Conservation (phyloP, 2,797 vertebrate species). For the Gymnodraco acuticeps region DNA sequence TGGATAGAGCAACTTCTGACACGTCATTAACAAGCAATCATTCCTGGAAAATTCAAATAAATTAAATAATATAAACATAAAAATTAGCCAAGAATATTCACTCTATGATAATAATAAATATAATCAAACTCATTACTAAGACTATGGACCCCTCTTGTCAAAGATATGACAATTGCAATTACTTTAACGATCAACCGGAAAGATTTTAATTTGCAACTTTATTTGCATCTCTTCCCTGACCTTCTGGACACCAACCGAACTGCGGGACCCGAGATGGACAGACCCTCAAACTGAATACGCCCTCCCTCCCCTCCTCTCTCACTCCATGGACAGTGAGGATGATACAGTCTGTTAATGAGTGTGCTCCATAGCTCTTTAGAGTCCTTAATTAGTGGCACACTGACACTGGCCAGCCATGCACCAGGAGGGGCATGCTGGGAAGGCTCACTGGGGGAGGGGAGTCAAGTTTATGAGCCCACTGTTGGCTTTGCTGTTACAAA, state of each 20-base stretch:
- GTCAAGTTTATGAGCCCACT: conserved; percentile 36
- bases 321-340: conserved; percentile 73
- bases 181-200: neutral
- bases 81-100: neutral
- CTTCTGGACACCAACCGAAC: conserved; percentile 65
- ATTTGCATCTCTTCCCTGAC: conserved; percentile 30
- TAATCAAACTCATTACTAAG: neutral
- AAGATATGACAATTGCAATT: neutral
- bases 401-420: conserved; percentile 62
- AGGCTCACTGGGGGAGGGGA: conserved; percentile 43
- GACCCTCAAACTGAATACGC: conserved; percentile 55
- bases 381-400: conserved; percentile 85
- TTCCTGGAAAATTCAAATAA: neutral
- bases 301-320: conserved; percentile 46
- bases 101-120: neutral
- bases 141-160: neutral
- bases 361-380: conserved; percentile 75
- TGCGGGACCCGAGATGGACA: conserved; percentile 31
- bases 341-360: conserved; percentile 83
- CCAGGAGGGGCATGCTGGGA: conserved; percentile 50
- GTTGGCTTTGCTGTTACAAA: conserved; percentile 19
- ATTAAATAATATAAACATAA: neutral
- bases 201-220: neutral
- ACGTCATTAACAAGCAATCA: neutral
- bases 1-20: conserved; percentile 22